phyloP scores from a whole-genome alignment of 2,797 vertebrate species.

The Sylvilagus floridanus region DNA sequence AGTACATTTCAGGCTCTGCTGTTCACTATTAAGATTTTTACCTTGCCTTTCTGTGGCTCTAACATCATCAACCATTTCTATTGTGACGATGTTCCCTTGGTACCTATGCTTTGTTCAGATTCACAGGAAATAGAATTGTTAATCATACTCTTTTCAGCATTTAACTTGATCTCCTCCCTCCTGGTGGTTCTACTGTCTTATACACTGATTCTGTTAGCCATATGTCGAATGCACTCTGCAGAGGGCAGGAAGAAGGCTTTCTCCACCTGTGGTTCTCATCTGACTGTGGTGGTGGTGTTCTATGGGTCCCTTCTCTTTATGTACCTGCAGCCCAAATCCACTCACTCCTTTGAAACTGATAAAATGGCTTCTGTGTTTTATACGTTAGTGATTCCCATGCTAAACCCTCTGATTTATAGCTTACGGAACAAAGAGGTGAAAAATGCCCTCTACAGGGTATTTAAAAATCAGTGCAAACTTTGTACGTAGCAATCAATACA shows the following conservation, averaged over 20 bases:
- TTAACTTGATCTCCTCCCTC: constrained; percentile 51
- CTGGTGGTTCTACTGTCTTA: constrained; percentile 5
- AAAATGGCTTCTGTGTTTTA: constrained; percentile 39
- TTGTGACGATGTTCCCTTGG: constrained; percentile 66
- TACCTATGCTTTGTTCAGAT: constrained; percentile 53
- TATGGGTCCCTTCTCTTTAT: constrained; percentile 61
- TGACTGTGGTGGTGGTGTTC: constrained; percentile 64
- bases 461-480: background rate
- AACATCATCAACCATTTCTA: constrained; percentile 65
- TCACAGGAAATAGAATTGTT: constrained; percentile 42
- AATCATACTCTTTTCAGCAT: constrained; percentile 46
- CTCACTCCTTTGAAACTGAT: constrained; percentile 52
- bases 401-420: constrained; percentile 38
- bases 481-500: background rate
- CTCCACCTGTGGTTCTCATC: constrained; percentile 57
- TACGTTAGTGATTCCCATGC: constrained; percentile 6
- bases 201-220: background rate
- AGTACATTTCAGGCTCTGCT: background rate
- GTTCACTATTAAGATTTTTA: constrained; percentile 43
- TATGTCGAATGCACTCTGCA: constrained; percentile 39
- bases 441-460: constrained; percentile 1
- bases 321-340: constrained; percentile 67
- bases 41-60: constrained; percentile 52
- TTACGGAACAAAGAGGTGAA: constrained; percentile 38
- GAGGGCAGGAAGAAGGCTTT: constrained; percentile 64